A percentile compares a stretch with the other conserved stretches of the same genome.
These are phyloP conservation scores for Riparia riparia DNA, from an alignment of 2,113 vertebrate genomes.

Conservation along the genomic window DNA sequence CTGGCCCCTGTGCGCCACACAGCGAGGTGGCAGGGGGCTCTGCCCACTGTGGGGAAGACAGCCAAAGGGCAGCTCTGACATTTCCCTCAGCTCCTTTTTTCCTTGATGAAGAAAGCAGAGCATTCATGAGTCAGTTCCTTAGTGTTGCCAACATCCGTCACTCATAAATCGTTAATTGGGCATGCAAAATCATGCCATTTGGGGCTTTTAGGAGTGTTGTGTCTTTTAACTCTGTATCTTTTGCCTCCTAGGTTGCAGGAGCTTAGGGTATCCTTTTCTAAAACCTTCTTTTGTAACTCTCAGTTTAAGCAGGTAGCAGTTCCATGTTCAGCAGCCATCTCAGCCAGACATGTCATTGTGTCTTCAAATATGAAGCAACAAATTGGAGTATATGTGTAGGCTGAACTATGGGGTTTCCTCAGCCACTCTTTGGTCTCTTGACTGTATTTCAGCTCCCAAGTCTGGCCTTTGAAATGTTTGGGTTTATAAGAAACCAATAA, in stretches of 20 bases:
- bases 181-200: neutral
- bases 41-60: neutral
- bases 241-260: neutral
- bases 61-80: conserved; percentile 3
- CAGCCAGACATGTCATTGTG: neutral
- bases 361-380: neutral
- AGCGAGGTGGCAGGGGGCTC: fast-evolving
- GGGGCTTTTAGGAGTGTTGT: neutral
- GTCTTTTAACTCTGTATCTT: neutral
- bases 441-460: neutral
- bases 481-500: neutral
- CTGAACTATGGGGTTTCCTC: neutral
- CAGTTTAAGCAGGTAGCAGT: neutral
- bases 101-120: conserved; percentile 36
- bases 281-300: neutral
- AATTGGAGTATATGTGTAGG: fast-evolving
- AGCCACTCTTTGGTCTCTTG: neutral
- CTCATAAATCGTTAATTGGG: neutral
- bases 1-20: neutral
- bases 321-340: neutral
- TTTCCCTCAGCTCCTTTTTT: conserved; percentile 4
- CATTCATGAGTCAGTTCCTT: conserved; percentile 13
- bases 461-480: neutral
- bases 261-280: neutral
- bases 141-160: neutral